Evolutionary conservation across 2,113 vertebrate species (phyloP), one percentile per base, ranked within the genome.

Genomic region (Coracopsis vasa): DNA sequence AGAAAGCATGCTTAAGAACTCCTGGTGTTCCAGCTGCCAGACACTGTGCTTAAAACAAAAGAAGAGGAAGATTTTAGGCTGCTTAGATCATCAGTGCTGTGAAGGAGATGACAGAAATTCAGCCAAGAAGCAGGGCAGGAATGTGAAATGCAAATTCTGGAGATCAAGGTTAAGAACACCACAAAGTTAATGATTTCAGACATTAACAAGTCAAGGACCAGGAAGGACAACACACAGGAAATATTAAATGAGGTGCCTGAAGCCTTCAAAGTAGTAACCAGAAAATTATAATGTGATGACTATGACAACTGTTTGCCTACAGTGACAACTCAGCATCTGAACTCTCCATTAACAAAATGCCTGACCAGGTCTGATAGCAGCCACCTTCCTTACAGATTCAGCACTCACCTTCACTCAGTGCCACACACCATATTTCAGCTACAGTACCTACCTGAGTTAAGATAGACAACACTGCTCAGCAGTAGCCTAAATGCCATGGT

Each of bases 361-460:
- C 4, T 75, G 70, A 3, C 18, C 25, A 25, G 60, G 58, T 41
- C n/a, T 33, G 80, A 0, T 2, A 54, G 15, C 5, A 53, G 50
- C 28, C 80, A 27, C 24, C 48, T 48, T 44, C 88, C 37, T 7
- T 4, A 6, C 8, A 16, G 56, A 74, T 21, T 48, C 64, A 15
- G 2, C 1, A 9, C 35, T 19, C 4, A 3, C 21, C 51, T n/a
- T 35, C 28, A 3, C 1, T 29, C 37, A 11, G 15, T 2, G 17
- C 33, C 80, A 44, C 61, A 6, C 0, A 11, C 29, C 4, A 0
- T 5, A 16, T 27, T 67, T 18, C 67, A 54, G 51, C 86, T 45
- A 5, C 35, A 42, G 69, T 11, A 27, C 1, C 51, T 29, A 28
- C 35, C 29, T 13, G 35, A 90, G 80, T 25, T 39, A 53, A 51